phyloP scores from a whole-genome alignment of 2,797 vertebrate species.

The Malurus splendens region DNA sequence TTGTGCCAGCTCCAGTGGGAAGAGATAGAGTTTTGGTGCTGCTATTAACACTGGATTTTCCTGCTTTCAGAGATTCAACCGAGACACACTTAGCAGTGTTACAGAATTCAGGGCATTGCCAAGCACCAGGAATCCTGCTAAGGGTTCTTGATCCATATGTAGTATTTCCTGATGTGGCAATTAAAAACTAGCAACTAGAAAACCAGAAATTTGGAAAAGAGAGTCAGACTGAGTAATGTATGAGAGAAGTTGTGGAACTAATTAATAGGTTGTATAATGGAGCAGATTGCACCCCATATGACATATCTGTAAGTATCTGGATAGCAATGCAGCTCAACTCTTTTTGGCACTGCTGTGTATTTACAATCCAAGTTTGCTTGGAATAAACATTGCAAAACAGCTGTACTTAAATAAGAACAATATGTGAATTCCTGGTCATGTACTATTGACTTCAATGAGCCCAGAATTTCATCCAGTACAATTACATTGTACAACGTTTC shows the following conservation, averaged over 20 bases:
- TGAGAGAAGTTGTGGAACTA: constrained; percentile 19
- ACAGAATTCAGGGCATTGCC: neutral
- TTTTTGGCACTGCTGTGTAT: constrained; percentile 7
- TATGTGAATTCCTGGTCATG: constrained; percentile 34
- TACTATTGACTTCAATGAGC: neutral
- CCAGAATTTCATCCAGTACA: neutral
- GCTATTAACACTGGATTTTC: neutral
- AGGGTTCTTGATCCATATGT: neutral
- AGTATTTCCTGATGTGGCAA: neutral
- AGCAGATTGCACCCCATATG: neutral
- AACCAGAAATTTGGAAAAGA: neutral
- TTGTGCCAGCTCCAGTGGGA: neutral
- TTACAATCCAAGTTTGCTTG: constrained; percentile 48
- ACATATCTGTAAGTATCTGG: neutral
- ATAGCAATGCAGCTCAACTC: neutral
- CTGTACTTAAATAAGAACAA: constrained; percentile 49
- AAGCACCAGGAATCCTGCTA: neutral
- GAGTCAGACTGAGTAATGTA: neutral
- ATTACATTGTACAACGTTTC: neutral
- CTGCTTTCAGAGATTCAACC: neutral
- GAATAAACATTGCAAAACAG: constrained; percentile 40
- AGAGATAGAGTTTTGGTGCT: neutral
- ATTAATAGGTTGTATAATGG: neutral
- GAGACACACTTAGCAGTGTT: neutral
- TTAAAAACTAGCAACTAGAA: neutral